These are phyloP conservation scores for Monochamus saltuarius DNA, from an alignment of 1,140 invertebrate genomes.

Conservation along the genomic window DNA sequence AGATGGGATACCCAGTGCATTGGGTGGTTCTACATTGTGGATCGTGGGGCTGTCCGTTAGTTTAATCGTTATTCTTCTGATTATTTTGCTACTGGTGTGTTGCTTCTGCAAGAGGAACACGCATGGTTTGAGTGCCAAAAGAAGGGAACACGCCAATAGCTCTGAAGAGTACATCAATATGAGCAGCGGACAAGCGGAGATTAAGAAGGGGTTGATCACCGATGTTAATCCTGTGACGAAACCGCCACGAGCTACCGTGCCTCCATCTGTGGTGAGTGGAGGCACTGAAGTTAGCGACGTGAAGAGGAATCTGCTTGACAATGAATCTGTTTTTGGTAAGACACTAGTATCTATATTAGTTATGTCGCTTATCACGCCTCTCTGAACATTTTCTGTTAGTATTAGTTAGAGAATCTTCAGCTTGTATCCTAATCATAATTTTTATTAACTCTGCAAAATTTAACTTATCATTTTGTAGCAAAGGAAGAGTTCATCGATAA, in stretches of 20 bases:
- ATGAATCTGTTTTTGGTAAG: constrained; percentile 50
- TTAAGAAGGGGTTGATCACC: constrained; percentile 77
- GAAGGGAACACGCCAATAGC: constrained; percentile 56
- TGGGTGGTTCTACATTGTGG: constrained; percentile 39
- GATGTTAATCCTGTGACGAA: constrained; percentile 81
- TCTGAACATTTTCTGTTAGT: too few species aligned
- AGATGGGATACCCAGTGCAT: constrained; percentile 51
- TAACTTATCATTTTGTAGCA: too few species aligned
- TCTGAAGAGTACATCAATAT: constrained; percentile 62
- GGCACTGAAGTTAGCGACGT: constrained; percentile 77
- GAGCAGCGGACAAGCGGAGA: constrained; percentile 65
- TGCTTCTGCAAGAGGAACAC: constrained; percentile 66
- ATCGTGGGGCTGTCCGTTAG: constrained; percentile 54
- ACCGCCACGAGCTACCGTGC: constrained; percentile 68
- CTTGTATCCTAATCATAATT: too few species aligned
- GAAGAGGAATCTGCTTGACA: constrained; percentile 74
- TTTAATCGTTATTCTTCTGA: constrained; percentile 58
- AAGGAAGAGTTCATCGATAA: too few species aligned
- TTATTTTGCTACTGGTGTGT: constrained; percentile 64
- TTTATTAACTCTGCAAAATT: too few species aligned
- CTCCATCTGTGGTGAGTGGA: constrained; percentile 65
- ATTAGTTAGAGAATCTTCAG: too few species aligned
- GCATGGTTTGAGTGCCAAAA: constrained; percentile 49
- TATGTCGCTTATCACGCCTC: too few species aligned
- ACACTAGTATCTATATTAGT: not conserved